Percentiles rank a stretch among this genome's conserved stretches.
Conservation (phyloP, 2,888 invertebrate genomes). For the Nephrotoma flavescens region DNA sequence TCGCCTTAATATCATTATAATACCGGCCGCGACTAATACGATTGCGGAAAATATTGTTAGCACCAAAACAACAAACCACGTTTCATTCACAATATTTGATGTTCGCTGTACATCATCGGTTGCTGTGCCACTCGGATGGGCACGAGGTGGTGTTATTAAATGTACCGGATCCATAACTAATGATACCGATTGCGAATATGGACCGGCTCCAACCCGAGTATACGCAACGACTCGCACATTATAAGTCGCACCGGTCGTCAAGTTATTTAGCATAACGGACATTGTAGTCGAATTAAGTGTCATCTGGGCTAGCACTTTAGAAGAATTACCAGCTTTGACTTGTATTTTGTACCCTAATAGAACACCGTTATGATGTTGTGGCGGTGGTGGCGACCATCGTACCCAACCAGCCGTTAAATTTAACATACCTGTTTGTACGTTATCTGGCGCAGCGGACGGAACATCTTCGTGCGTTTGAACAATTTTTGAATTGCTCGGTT, state of each 20-base stretch:
- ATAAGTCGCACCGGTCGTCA: slow-evolving; percentile 73
- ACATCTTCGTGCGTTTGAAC: slow-evolving; percentile 78
- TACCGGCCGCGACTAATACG: slow-evolving; percentile 25
- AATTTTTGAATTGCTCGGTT: slow-evolving; percentile 79
- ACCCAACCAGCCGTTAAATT: slow-evolving; percentile 68
- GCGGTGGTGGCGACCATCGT: slow-evolving; percentile 67
- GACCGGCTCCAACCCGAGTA: slow-evolving; percentile 77
- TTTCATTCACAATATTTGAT: slow-evolving; percentile 27
- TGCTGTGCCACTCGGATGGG: slow-evolving; percentile 33
- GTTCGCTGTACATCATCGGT: slow-evolving; percentile 29
- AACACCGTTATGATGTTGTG: slow-evolving; percentile 60
- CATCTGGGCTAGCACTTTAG: slow-evolving; percentile 60
- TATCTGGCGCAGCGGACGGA: slow-evolving; percentile 66
- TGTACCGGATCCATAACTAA: slow-evolving; percentile 32
- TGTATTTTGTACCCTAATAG: slow-evolving; percentile 33
- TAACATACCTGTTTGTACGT: slow-evolving; percentile 63
- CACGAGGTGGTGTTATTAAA: slow-evolving; percentile 31
- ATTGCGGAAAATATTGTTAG: slow-evolving; percentile 26
- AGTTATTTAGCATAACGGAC: slow-evolving; percentile 78
- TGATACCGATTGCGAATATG: slow-evolving; percentile 58
- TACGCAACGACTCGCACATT: slow-evolving; percentile 80
- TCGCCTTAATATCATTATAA: slow-evolving; percentile 29
- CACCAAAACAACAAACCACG: slow-evolving; percentile 31
- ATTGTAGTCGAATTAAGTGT: slow-evolving; percentile 76
- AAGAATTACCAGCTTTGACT: slow-evolving; percentile 41